Base-by-base conservation (phyloP, 2,888 invertebrate species). In the Julus scanicus region DNA sequence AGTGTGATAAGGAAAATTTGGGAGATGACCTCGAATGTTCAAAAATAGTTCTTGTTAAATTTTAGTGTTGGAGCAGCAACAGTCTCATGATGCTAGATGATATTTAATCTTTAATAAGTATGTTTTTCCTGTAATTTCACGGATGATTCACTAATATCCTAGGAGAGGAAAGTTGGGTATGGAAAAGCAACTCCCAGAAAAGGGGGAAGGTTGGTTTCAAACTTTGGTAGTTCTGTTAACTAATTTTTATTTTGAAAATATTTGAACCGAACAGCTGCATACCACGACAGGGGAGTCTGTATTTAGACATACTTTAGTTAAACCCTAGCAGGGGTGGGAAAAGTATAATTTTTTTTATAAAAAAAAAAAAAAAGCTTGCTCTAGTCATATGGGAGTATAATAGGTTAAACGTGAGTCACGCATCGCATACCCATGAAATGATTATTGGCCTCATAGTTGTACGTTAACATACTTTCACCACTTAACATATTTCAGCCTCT, bases 371-470 rank as follows among this genome's bases (percentile, higher is more conserved):
- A n/a, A n/a, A n/a, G 29, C 71, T 80, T 37, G 80, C 37, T 80
- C 80, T 80, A 80, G 80, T 80, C 80, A 80, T 80, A 80, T 29
- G 53, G 53, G 80, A 80, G 80, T 80, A 80, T 80, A 80, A 80
- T 80, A 80, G 80, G 80, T 80, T 80, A 80, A 80, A 80, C 80
- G 80, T 80, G 80, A 80, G 80, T 80, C 80, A 80, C 80, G 80
- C 80, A 80, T 80, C 80, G 80, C 80, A 80, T 37, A 80, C 80
- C 80, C 80, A 37, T 37, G 37, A 80, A 80, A 80, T 80, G 80
- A 80, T 80, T 80, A 37, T 80, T 80, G 37, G 37, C 80, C 80
- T 80, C 80, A 80, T 80, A 80, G 13, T 80, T 37, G 13, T 80
- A 37, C 80, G 29, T 80, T 80, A 80, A 80, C 80, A 80, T 80